Base-by-base conservation (phyloP, 2,888 invertebrate genomes). In the Pteria penguin region DNA sequence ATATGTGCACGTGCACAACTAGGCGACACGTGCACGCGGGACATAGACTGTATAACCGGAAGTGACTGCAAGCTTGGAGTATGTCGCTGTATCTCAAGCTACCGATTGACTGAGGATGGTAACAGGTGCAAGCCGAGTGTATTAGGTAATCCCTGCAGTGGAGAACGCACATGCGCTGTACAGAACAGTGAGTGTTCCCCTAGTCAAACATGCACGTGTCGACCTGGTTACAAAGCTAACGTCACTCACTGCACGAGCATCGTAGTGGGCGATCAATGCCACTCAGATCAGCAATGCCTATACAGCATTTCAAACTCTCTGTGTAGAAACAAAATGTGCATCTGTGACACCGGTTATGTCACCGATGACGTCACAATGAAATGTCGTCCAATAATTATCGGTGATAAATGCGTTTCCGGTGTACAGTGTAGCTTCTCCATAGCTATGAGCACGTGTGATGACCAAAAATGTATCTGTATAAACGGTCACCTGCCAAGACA, bases 341-440 rank as follows among this genome's bases (percentile, higher is more conserved):
- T 26, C 26, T 60, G 60, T 26, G 26, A 60, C 4, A 26, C 26
- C 5, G 60, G 60, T 8, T 60, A 11, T 60, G 27, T 26, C 22
- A 18, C 60, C 22, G 27, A 60, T 60, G 27, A 11, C 11, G 11
- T 27, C 11, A 26, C 11, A 24, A 27, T 18, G 8, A 27, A 24
- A 27, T 60, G 60, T 27, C 22, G 11, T 11, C 60, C 24, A 18
- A n/a, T 60, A 4, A 26, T 14, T 4, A 60, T 60, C 27, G 60
- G 60, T 60, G 60, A 60, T 29, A 18, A 60, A 26, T 60, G 60
- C 45, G 8, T 18, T 45, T 45, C 45, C 45, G 45, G 45, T 45
- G 11, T 18, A 45, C 45, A 14, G 8, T 45, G 45, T 45, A 45
- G 11, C 18, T 45, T 45, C 11, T 45, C 18, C 18, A 45, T 18